phyloP scores from a whole-genome alignment of 2,113 vertebrate species.

The Tapirus terrestris region DNA sequence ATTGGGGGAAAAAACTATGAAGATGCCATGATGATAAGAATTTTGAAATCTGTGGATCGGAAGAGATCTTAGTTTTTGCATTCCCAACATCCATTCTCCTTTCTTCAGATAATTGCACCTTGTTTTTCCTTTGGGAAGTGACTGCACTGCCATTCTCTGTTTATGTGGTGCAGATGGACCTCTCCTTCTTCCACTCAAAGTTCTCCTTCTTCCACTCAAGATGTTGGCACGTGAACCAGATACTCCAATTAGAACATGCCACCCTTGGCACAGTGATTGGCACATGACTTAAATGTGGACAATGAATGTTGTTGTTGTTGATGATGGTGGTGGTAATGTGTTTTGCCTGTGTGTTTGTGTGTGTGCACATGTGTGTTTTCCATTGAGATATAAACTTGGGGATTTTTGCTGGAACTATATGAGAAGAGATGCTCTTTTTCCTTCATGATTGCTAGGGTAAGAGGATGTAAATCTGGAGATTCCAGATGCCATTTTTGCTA shows the following conservation, averaged over 20 bases:
- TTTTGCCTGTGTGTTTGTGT: background rate
- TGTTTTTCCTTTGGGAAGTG: background rate
- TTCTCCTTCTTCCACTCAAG: background rate
- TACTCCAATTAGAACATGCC: accelerated
- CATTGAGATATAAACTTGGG: background rate
- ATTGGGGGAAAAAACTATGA: accelerated
- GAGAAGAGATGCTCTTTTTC: background rate
- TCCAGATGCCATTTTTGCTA: background rate
- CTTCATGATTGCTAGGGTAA: background rate
- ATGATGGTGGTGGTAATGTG: background rate
- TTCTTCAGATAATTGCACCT: background rate
- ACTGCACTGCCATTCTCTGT: background rate
- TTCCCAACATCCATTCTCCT: background rate
- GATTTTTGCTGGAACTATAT: background rate
- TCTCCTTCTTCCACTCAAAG: background rate
- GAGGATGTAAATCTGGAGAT: background rate
- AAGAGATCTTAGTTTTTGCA: background rate
- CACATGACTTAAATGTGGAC: background rate
- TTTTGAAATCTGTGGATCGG: background rate
- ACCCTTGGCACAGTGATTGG: background rate
- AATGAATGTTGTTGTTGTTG: background rate
- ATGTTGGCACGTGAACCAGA: background rate
- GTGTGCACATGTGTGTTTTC: background rate
- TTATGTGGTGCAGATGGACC: accelerated
- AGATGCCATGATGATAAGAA: background rate